Evolutionary conservation across 2,113 vertebrate species (phyloP), one percentile per base, ranked within the genome.

Genomic region (Amphiprion ocellaris): DNA sequence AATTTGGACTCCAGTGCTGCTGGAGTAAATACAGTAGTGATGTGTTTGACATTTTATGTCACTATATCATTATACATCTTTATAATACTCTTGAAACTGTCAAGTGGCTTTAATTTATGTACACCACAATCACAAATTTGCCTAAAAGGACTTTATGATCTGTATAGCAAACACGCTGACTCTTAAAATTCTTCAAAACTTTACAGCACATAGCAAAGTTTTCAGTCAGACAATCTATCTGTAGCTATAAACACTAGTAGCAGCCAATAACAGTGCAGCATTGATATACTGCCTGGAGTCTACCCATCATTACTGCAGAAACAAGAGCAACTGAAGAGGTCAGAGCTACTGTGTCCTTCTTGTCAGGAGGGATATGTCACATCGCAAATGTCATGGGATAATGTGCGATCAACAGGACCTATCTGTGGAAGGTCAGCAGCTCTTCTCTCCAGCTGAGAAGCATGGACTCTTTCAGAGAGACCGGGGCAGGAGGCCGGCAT

Each of bases 311-410:
- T 89, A 77, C 77, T 74, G 60, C 37, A 77, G 64, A 69, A 85
- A 75, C 67, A 74, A 65, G 26, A 82, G 60, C 19, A 60, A 74
- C 69, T 64, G 77, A 87, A 70, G 82, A 84, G 85, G 90, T 84
- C 81, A 82, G 67, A 77, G 77, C 87, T 70, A 82, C 53, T 0
- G 74, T 69, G 74, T 88, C 85, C 80, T 86, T 87, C 81, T 58
- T 49, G 79, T 86, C 75, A 47, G 58, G 80, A 86, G 82, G 55
- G 65, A 91, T 79, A 69, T 93, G 94, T 91, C 92, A 90, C 86
- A 82, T 80, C 53, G 78, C 70, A 94, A 94, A 95, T 93, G 92
- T 94, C 93, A 92, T 65, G 84, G 80, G 92, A 92, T 92, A 93
- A 93, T 93, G 93, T 92, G 91, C 72, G 89, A 92, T 89, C 91